These are phyloP conservation scores for Catagonus wagneri DNA, from an alignment of 2,113 vertebrate genomes.

Conservation along the genomic window DNA sequence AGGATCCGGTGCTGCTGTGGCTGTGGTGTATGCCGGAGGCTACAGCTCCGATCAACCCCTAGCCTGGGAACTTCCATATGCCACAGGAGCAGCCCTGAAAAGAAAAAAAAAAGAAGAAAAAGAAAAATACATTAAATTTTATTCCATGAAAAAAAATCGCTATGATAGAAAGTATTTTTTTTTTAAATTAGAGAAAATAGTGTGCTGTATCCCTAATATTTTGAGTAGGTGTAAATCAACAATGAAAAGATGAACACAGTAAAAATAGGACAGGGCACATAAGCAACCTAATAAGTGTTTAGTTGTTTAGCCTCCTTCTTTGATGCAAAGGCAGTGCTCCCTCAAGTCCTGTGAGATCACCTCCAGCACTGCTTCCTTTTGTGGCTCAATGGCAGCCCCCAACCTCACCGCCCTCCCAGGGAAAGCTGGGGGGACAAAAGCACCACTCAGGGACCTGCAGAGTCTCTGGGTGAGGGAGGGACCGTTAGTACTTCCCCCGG, in stretches of 20 bases:
- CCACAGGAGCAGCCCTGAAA: too few relatives aligned
- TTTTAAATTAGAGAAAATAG: background rate
- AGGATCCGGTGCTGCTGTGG: too few relatives aligned
- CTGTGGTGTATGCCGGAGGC: too few relatives aligned
- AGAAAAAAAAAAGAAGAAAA: background rate
- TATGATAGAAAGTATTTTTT: background rate
- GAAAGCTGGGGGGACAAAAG: background rate
- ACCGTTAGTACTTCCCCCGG: background rate
- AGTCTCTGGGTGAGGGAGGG: background rate
- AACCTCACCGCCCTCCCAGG: background rate
- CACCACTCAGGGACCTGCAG: background rate
- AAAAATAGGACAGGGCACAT: slow-evolving; percentile 3
- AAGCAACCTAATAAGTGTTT: background rate
- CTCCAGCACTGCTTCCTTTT: background rate
- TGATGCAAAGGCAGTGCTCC: background rate
- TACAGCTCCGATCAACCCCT: too few relatives aligned
- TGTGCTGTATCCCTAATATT: slow-evolving; percentile 7
- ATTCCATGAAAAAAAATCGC: slow-evolving; percentile 25
- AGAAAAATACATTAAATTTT: slow-evolving; percentile 10
- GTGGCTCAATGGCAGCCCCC: too few relatives aligned
- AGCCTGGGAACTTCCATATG: too few relatives aligned
- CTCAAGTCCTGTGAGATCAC: background rate
- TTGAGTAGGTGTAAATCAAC: slow-evolving; percentile 49
- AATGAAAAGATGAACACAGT: slow-evolving; percentile 47
- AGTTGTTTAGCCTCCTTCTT: background rate